Evolutionary conservation across 2,113 vertebrate genomes (phyloP).

Genomic region (Arenaria interpres): DNA sequence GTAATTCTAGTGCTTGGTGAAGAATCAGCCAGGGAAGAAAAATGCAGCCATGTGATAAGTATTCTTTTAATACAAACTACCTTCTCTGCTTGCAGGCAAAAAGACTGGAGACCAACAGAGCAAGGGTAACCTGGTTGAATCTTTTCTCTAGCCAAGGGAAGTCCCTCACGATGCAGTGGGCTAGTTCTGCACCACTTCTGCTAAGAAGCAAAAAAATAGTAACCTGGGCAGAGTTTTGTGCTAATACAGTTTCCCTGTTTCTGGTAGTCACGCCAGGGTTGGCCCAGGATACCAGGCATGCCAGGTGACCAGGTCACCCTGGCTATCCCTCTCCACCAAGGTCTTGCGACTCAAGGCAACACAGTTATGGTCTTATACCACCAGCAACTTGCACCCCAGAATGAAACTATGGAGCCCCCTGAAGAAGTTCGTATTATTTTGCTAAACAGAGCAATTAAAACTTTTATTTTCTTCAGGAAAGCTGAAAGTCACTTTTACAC

Average conservation of each 20-base stretch:
- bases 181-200: not conserved
- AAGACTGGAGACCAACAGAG: not conserved
- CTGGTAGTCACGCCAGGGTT: not conserved
- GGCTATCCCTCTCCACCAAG: not conserved
- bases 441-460: not conserved
- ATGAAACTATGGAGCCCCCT: rapidly evolving
- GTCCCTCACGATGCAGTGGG: not conserved
- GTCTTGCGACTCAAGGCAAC: not conserved
- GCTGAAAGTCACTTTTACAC: not conserved
- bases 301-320: not conserved
- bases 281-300: not conserved
- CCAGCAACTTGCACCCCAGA: not conserved
- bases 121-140: not conserved
- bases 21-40: not conserved
- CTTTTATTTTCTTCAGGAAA: not conserved
- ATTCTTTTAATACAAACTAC: not conserved
- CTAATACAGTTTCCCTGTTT: not conserved
- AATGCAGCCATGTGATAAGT: not conserved
- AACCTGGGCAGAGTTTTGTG: not conserved
- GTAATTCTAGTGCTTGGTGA: not conserved
- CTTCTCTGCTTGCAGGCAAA: not conserved
- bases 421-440: not conserved
- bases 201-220: not conserved
- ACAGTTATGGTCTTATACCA: not conserved
- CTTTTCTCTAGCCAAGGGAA: not conserved